Evolutionary conservation across 2,888 invertebrate species (phyloP).

Genomic region (Pollenia amentaria): DNA sequence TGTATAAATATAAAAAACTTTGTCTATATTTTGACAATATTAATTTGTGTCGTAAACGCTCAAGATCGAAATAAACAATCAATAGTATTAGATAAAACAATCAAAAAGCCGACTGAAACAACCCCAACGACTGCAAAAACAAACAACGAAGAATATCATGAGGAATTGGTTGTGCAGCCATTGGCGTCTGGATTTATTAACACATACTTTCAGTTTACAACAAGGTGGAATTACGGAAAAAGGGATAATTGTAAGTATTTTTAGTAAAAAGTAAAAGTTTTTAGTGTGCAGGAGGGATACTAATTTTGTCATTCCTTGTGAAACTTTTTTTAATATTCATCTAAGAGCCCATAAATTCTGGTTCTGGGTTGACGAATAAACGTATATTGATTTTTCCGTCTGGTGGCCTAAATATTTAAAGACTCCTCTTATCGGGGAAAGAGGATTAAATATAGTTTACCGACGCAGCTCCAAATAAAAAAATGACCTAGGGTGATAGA

Average conservation of each 20-base stretch:
- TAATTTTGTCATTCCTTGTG: too few relatives aligned
- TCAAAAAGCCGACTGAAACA: constrained; percentile 12
- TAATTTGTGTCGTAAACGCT: constrained; percentile 30
- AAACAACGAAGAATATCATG: constrained; percentile 90
- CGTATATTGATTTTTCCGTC: too few relatives aligned
- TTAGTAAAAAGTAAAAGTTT: neutral
- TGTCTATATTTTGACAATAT: constrained; percentile 23
- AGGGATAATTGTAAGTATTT: constrained; percentile 87
- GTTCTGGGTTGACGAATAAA: too few relatives aligned
- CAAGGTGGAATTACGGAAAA: constrained; percentile 88
- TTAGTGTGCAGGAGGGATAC: too few relatives aligned
- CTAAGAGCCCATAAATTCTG: too few relatives aligned
- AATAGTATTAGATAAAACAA: constrained; percentile 14
- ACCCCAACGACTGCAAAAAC: neutral
- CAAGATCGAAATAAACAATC: constrained; percentile 3
- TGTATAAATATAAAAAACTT: constrained; percentile 2
- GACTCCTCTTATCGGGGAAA: too few relatives aligned
- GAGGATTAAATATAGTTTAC: neutral
- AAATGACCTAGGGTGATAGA: too few relatives aligned
- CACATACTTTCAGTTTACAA: constrained; percentile 96
- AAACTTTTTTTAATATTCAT: too few relatives aligned
- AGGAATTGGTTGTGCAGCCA: constrained; percentile 95
- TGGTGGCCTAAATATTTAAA: too few relatives aligned
- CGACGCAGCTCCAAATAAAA: too few relatives aligned
- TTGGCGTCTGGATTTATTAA: constrained; percentile 94